These are phyloP conservation scores for Athalia circularis DNA, from an alignment of 2,888 invertebrate species.

Conservation along the genomic window DNA sequence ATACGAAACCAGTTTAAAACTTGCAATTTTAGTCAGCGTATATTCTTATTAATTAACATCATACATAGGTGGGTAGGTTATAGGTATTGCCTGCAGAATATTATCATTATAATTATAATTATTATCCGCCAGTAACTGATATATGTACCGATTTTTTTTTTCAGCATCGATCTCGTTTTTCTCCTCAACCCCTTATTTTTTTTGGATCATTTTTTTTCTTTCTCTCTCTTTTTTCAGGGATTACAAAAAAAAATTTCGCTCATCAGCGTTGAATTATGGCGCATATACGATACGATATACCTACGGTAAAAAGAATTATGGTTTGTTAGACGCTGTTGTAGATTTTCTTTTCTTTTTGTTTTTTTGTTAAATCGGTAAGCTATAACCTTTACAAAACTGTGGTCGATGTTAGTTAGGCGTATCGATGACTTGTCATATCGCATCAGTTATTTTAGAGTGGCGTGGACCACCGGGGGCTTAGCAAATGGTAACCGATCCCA, in stretches of 20 bases:
- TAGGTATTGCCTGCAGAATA: background rate
- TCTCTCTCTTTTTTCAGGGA: background rate
- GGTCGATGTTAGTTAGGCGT: constrained; percentile 63
- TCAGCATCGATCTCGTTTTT: background rate
- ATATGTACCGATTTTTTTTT: background rate
- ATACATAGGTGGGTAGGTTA: background rate
- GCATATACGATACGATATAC: too few species aligned
- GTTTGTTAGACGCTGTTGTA: too few species aligned
- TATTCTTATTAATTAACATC: too few species aligned
- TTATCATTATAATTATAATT: background rate
- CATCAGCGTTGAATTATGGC: too few species aligned
- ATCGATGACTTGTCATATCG: constrained; percentile 68
- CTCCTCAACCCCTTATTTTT: background rate
- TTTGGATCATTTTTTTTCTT: background rate
- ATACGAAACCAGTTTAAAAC: too few species aligned
- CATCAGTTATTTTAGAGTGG: constrained; percentile 61
- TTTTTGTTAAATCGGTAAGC: constrained; percentile 62
- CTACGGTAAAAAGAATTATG: too few species aligned
- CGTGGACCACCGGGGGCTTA: constrained; percentile 63
- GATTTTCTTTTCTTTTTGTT: constrained; percentile 35
- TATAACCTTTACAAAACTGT: constrained; percentile 65
- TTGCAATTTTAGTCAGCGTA: too few species aligned
- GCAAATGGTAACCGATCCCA: constrained; percentile 63
- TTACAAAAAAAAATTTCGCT: too few species aligned
- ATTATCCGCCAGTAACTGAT: background rate